Evolutionary conservation across 2,888 invertebrate genomes (phyloP), one percentile per base, ranked within the genome.

Genomic region (Campoplex nolae): DNA sequence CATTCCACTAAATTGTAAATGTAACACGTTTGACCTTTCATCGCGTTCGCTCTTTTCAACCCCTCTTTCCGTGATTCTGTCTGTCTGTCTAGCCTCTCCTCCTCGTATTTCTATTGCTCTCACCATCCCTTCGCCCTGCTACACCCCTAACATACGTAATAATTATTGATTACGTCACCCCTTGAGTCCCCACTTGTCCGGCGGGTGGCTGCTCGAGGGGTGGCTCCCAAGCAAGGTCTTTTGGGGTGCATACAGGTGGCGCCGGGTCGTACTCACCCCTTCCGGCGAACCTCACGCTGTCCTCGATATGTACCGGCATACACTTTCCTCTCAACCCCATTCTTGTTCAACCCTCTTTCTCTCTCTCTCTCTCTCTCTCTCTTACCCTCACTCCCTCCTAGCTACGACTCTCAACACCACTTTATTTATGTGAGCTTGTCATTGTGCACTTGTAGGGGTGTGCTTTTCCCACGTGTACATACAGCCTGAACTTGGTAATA

Each of bases 81-180:
- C 74, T 82, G 74, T 82, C 87, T 38, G 38, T 23, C 23, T 82
- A 81, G 85, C 83, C 86, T 84, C 81, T 71, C 58, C 83, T 84
- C 85, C 23, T 62, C 62, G 42, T 76, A 58, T 67, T 67, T 1
- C 38, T 38, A 38, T 38, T 23, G 23, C 65, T 48, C 51, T 67
- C 76, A 23, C 38, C 38, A 32, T 16, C 42, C 42, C 28, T 32
- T 65, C 56, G 45, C 48, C 74, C 56, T 28, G 70, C 51, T 83
- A 28, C 65, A 18, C 56, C 78, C 67, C 86, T 85, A 80, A 67
- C 86, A 87, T 87, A 85, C 85, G 88, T 87, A 87, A 88, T 88
- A 84, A 88, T 88, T 88, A 87, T 88, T 88, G 85, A 88, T 88
- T 87, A 83, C 85, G 85, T 83, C 83, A 87, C 84, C 82, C 87